These are phyloP conservation scores for Cercopithecus mitis DNA, from an alignment of 2,797 vertebrate genomes.

Conservation along the genomic window DNA sequence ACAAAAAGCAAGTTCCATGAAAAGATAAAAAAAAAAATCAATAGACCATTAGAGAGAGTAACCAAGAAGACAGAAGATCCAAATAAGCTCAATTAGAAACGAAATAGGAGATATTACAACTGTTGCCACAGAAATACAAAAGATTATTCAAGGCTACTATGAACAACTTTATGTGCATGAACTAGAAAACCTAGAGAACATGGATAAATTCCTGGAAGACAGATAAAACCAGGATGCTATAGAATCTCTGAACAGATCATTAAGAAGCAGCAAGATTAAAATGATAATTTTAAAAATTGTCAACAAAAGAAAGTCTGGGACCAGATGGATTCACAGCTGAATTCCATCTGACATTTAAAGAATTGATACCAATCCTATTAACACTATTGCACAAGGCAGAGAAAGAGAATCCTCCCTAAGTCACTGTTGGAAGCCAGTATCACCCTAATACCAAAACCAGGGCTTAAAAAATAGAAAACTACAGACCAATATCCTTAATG, in stretches of 20 bases:
- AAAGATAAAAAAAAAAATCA: neutral
- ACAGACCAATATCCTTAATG: neutral
- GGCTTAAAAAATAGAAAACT: neutral
- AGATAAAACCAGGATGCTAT: neutral
- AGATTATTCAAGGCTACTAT: neutral
- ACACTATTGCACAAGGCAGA: neutral
- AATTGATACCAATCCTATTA: neutral
- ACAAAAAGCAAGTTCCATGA: neutral
- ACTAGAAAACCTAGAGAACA: neutral
- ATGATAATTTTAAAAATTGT: neutral
- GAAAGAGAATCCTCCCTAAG: neutral
- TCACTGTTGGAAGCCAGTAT: neutral
- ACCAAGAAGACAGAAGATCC: neutral
- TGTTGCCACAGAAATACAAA: neutral
- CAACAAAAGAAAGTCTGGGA: neutral
- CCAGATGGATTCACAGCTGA: neutral
- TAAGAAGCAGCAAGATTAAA: neutral
- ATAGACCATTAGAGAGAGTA: neutral
- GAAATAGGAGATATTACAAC: neutral
- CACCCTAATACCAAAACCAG: neutral
- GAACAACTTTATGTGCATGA: neutral
- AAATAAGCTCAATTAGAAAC: neutral
- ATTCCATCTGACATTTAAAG: neutral
- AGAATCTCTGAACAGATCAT: neutral
- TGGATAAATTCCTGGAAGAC: neutral